A percentile compares a stretch with the other conserved stretches of the same genome.
phyloP scores from a whole-genome alignment of 2,113 vertebrate genomes.

The Aphelocoma coerulescens region DNA sequence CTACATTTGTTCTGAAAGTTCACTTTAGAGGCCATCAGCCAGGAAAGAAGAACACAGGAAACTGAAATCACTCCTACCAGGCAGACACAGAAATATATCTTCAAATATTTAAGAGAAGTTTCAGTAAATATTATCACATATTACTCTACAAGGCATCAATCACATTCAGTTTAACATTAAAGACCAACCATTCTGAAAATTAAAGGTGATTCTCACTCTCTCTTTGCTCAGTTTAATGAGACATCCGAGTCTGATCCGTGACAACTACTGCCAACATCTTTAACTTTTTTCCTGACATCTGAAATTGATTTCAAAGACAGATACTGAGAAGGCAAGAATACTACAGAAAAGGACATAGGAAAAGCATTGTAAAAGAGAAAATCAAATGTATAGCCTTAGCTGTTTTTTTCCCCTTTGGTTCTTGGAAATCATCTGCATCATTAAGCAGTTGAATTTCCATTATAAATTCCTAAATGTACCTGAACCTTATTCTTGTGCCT shows the following conservation, averaged over 20 bases:
- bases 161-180: background rate
- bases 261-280: background rate
- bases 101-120: background rate
- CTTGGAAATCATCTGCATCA: background rate
- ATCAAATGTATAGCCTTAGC: background rate
- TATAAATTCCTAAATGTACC: background rate
- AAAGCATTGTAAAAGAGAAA: background rate
- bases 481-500: background rate
- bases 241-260: background rate
- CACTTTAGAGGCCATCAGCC: background rate
- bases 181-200: constrained; percentile 17
- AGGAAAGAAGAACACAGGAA: background rate
- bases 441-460: background rate
- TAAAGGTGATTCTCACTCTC: background rate
- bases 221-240: constrained; percentile 13
- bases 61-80: background rate
- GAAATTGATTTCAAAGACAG: constrained; percentile 31
- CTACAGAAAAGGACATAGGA: background rate
- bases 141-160: constrained; percentile 16
- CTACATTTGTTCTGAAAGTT: constrained; percentile 38
- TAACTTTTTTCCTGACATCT: constrained; percentile 17
- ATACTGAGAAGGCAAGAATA: constrained; percentile 4
- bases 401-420: background rate
- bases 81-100: background rate
- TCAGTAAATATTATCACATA: constrained; percentile 35